Conservation (phyloP, 1,140 invertebrate genomes). For the Drosophila suzukii region DNA sequence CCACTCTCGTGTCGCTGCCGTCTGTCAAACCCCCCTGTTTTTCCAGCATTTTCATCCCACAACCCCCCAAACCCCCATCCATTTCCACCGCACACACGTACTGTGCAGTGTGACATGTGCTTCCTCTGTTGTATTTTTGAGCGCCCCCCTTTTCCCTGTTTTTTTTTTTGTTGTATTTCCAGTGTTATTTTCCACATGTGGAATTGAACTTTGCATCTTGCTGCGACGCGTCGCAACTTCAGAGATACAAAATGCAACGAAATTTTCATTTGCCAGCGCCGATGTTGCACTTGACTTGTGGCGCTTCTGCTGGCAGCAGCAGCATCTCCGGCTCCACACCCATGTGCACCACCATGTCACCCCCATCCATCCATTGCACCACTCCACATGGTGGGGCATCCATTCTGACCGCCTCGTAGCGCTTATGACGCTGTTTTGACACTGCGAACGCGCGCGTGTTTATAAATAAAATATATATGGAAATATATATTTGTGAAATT, state of each 20-base stretch:
- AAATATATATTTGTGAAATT: conserved; percentile 69
- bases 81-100: conserved; percentile 60
- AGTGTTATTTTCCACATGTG: conserved; percentile 78
- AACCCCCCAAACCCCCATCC: not conserved
- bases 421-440: conserved; percentile 78
- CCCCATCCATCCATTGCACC: not conserved
- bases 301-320: conserved; percentile 50
- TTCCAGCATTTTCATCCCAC: conserved; percentile 10
- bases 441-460: conserved; percentile 75
- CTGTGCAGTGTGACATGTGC: conserved; percentile 68
- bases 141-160: conserved; percentile 9
- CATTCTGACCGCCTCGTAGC: conserved; percentile 20
- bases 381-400: conserved; percentile 16
- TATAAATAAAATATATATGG: conserved; percentile 73
- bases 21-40: conserved; percentile 58
- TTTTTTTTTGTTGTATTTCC: conserved; percentile 28
- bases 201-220: conserved; percentile 82
- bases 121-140: conserved; percentile 77
- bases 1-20: conserved; percentile 50
- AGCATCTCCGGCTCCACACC: conserved; percentile 1
- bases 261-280: conserved; percentile 48
- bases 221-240: conserved; percentile 62
- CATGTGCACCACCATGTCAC: not conserved
- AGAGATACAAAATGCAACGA: conserved; percentile 53
- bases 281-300: conserved; percentile 74